These are phyloP conservation scores for Callimorpha dominula DNA, from an alignment of 2,888 invertebrate species.

Conservation along the genomic window DNA sequence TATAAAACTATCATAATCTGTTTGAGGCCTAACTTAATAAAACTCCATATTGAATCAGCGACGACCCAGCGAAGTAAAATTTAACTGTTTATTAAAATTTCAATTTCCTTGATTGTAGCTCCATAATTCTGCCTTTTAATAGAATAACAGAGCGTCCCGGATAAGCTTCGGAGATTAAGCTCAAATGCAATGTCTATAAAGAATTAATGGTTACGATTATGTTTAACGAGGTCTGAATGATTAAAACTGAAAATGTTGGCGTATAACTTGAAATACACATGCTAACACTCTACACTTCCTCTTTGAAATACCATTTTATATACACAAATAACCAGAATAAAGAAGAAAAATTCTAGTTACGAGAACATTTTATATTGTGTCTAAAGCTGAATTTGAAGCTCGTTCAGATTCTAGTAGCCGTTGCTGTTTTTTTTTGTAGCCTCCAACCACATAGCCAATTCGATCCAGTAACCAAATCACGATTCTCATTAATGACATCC, in stretches of 20 bases:
- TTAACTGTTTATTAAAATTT: conserved; percentile 62
- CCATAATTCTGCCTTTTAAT: conserved; percentile 49
- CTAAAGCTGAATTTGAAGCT: too few relatives aligned
- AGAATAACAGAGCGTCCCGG: conserved; percentile 50
- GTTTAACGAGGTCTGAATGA: conserved; percentile 22
- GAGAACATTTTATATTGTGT: too few relatives aligned
- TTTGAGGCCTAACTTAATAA: conserved; percentile 52
- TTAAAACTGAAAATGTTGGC: conserved; percentile 15
- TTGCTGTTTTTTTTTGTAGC: not conserved
- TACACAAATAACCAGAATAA: too few relatives aligned
- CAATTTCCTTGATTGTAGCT: conserved; percentile 59
- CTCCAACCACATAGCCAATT: conserved; percentile 31
- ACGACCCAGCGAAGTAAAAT: conserved; percentile 45
- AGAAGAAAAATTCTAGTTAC: too few relatives aligned
- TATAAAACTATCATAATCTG: conserved; percentile 66
- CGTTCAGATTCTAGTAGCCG: too few relatives aligned
- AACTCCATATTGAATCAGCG: conserved; percentile 50
- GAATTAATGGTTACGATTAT: conserved; percentile 46
- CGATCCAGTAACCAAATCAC: conserved; percentile 49
- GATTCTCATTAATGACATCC: conserved; percentile 47
- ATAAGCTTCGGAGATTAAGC: conserved; percentile 49
- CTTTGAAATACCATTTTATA: not conserved
- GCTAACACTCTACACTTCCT: conserved; percentile 17
- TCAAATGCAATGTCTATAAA: conserved; percentile 35
- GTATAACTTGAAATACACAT: conserved; percentile 19